Percentiles rank a stretch among this genome's conserved stretches.
phyloP scores from a whole-genome alignment of 1,140 invertebrate species.

The Euura saliciscinereae region DNA sequence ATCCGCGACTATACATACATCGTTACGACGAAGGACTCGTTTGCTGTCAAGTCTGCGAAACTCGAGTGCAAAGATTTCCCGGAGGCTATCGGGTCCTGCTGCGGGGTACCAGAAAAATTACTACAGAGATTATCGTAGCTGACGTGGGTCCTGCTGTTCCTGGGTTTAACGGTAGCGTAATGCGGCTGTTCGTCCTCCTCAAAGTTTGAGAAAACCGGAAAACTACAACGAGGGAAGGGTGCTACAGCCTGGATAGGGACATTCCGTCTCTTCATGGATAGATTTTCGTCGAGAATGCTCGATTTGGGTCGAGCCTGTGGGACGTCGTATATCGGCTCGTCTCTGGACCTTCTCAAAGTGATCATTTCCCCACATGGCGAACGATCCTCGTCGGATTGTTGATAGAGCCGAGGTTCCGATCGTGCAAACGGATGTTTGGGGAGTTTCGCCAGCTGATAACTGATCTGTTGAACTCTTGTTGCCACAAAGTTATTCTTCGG shows the following conservation, averaged over 20 bases:
- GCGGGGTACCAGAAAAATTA: background rate
- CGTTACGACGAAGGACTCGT: background rate
- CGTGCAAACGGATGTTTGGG: slow-evolving; percentile 34
- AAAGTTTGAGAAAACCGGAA: slow-evolving; percentile 2
- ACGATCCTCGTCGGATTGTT: background rate
- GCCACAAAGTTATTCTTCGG: background rate
- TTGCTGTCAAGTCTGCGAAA: background rate
- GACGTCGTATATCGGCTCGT: slow-evolving; percentile 14
- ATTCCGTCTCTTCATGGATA: slow-evolving; percentile 24
- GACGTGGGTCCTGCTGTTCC: background rate
- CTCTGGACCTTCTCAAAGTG: background rate
- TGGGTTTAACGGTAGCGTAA: slow-evolving; percentile 29
- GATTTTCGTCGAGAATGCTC: slow-evolving; percentile 26
- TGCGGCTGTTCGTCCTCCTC: background rate
- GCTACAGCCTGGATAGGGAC: background rate
- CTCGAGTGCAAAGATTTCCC: background rate
- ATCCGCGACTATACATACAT: background rate
- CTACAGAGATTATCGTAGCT: background rate
- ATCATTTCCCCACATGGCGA: background rate
- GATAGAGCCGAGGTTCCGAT: slow-evolving; percentile 13
- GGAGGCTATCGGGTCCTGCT: background rate
- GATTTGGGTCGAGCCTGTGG: slow-evolving; percentile 23
- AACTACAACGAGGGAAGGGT: background rate
- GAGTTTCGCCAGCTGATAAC: background rate
- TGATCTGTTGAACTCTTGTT: background rate